Evolutionary conservation across 2,888 invertebrate genomes (phyloP), one percentile per base, ranked within the genome.

Genomic region (Trypoxylon attenuatum): DNA sequence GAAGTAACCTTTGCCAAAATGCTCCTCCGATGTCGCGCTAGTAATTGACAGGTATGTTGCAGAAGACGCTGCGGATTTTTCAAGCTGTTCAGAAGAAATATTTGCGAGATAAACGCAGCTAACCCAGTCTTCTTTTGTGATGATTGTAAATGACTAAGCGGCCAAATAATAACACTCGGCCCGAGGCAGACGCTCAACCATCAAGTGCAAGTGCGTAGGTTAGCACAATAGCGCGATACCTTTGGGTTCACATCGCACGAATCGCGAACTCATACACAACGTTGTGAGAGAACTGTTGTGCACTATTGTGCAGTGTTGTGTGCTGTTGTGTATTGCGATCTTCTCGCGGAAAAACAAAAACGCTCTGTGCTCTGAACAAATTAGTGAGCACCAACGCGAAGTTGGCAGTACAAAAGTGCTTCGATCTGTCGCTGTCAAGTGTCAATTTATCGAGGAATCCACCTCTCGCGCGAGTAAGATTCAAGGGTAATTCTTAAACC

Each of bases 51-150:
- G 68, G 66, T 68, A 55, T 66, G 42, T 51, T 47, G 54, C 47
- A 47, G 43, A 65, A 59, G 67, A 67, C 68, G 66, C 66, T 66
- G 66, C 52, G 42, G 60, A 55, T 59, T 59, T 60, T 68, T 60
- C 60, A 53, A 60, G 49, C 47, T 66, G 66, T 55, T 68, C 60
- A 60, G 50, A 66, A 50, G 22, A 51, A 65, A 51, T 59, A 43
- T 59, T 67, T 65, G 66, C 67, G 66, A 66, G 65, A 67, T 59
- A 66, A 39, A 33, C 3, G 10, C 5, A 27, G 27, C 33, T 13
- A 33, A 13, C 13, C n/a, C 33, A 13, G 33, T 33, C 10, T 13
- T 33, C 13, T 13, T 33, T 13, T 33, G 8, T 13, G 33, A 33
- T 33, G 33, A 33, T 33, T 33, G 10, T 33, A 33, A 33, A 33